Conservation (phyloP, 1,140 invertebrate genomes). For the Temnothorax nylanderi region DNA sequence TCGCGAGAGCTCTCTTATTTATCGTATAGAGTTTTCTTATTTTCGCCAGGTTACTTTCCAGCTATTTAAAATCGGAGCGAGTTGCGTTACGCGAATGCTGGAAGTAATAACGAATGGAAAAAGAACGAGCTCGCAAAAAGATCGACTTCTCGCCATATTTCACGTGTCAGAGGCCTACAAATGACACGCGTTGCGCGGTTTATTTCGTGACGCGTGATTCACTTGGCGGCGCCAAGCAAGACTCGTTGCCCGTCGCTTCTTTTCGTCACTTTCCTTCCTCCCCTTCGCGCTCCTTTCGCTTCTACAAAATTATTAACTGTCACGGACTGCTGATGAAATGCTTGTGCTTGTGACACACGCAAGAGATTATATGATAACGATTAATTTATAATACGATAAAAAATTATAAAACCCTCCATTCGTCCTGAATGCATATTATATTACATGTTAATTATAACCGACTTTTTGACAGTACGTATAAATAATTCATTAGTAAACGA, state of each 20-base stretch:
- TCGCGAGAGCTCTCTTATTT: background rate
- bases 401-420: background rate
- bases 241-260: constrained; percentile 55
- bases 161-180: constrained; percentile 58
- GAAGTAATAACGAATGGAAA: constrained; percentile 21
- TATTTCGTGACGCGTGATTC: constrained; percentile 75
- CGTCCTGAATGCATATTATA: background rate
- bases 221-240: constrained; percentile 73
- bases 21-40: background rate
- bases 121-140: constrained; percentile 56
- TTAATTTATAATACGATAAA: background rate
- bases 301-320: background rate
- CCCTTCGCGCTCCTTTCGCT: background rate
- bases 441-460: background rate
- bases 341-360: background rate
- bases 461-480: background rate
- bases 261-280: constrained; percentile 59
- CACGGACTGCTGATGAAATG: background rate
- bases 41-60: background rate
- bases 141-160: constrained; percentile 41
- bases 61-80: constrained; percentile 15
- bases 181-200: constrained; percentile 57
- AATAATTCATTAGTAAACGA: constrained; percentile 19
- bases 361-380: background rate
- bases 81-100: background rate